These are phyloP conservation scores for Celastrina argiolus DNA, from an alignment of 2,888 invertebrate species.

Conservation along the genomic window DNA sequence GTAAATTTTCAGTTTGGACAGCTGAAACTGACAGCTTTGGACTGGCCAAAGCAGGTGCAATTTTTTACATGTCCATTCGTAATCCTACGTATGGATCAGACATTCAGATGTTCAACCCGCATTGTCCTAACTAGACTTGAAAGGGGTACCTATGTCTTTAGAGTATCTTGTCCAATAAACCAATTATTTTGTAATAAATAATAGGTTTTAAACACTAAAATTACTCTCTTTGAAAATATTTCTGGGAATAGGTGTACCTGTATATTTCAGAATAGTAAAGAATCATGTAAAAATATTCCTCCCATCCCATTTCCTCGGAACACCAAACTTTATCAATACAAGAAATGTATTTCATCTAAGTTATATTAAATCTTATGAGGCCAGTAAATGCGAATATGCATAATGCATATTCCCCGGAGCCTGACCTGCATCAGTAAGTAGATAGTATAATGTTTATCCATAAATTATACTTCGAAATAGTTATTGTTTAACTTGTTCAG, in stretches of 20 bases:
- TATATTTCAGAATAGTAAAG: not conserved
- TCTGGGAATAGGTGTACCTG: not conserved
- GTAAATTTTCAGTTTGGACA: no score
- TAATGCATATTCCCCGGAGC: slow-evolving; percentile 15
- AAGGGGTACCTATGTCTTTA: no score
- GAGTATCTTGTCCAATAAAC: no score
- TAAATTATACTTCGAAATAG: slow-evolving; percentile 21
- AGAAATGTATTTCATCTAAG: slow-evolving; percentile 12
- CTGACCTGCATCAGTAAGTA: slow-evolving; percentile 20
- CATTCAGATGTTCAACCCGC: no score
- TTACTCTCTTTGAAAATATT: no score
- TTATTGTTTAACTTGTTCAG: slow-evolving; percentile 18
- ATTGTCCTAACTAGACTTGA: no score
- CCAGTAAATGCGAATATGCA: slow-evolving; percentile 16
- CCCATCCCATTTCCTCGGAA: not conserved
- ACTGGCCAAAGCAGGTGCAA: no score
- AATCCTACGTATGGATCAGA: no score
- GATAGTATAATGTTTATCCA: slow-evolving; percentile 16
- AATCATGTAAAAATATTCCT: not conserved
- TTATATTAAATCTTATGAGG: slow-evolving; percentile 20
- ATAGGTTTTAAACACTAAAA: no score
- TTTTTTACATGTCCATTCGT: no score
- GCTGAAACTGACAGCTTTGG: no score
- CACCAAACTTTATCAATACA: slow-evolving; percentile 2
- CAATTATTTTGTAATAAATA: no score